A percentile compares a stretch with the other conserved stretches of the same genome.
Conservation (phyloP, 2,113 vertebrate genomes). For the Benitochromis conjunctus region DNA sequence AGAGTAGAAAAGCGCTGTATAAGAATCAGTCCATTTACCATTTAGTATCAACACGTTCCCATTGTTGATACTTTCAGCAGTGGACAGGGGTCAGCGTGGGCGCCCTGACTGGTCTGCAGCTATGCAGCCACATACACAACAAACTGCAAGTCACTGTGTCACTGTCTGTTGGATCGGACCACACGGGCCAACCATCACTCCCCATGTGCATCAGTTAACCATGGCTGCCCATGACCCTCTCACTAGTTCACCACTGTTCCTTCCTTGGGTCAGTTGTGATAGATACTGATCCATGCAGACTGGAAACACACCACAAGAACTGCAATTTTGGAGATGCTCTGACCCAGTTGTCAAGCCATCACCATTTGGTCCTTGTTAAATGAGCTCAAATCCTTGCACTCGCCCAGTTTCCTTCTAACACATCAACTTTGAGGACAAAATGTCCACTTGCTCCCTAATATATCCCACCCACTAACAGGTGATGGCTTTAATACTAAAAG, state of each 20-base stretch:
- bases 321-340: neutral
- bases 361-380: neutral
- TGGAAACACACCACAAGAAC: neutral
- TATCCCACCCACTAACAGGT: neutral
- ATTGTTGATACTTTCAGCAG: neutral
- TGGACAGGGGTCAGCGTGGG: neutral
- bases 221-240: no score
- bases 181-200: neutral
- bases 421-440: neutral
- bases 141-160: neutral
- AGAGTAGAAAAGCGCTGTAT: no score
- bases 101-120: neutral
- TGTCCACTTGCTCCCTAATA: neutral
- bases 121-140: neutral
- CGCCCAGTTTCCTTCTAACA: neutral
- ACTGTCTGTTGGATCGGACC: neutral
- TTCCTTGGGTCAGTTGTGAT: neutral
- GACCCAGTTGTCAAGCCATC: neutral
- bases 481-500: neutral
- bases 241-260: no score
- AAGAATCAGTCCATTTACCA: no score
- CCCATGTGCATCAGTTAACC: accelerated
- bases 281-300: neutral
- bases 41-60: no score
- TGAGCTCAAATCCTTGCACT: neutral